These are phyloP conservation scores for Falco concolor DNA, from an alignment of 2,797 vertebrate genomes.

Conservation along the genomic window DNA sequence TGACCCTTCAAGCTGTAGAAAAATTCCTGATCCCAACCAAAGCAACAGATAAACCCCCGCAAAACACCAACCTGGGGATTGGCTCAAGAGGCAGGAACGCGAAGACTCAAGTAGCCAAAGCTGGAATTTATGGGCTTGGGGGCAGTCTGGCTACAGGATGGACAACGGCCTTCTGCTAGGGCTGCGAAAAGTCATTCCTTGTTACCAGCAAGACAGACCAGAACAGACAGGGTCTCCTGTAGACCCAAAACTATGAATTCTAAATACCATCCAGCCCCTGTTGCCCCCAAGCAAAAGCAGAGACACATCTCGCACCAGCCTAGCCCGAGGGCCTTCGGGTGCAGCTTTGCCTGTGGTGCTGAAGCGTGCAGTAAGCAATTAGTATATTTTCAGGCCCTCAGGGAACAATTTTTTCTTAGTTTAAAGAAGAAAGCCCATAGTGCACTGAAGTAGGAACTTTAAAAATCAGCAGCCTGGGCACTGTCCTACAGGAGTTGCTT, in stretches of 20 bases:
- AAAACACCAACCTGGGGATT: neutral
- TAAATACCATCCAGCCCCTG: neutral
- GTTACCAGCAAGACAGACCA: neutral
- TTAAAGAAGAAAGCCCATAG: neutral
- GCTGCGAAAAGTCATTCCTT: neutral
- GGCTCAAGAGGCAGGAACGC: neutral
- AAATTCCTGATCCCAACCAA: neutral
- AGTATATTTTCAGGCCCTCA: neutral
- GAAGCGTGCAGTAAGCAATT: neutral
- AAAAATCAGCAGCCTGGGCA: neutral
- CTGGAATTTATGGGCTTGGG: neutral
- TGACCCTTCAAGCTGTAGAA: slow-evolving; percentile 13
- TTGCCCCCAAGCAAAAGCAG: neutral
- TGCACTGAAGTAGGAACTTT: neutral
- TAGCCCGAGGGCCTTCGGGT: neutral
- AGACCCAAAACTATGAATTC: neutral
- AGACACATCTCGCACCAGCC: fast-evolving
- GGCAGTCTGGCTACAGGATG: neutral
- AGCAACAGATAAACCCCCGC: neutral
- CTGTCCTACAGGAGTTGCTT: neutral
- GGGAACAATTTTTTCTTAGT: neutral
- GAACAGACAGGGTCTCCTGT: neutral
- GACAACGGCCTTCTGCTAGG: neutral
- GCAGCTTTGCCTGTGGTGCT: neutral
- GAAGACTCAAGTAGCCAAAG: neutral